phyloP scores from a whole-genome alignment of 2,797 vertebrate species.

The Sorex maritimensis region DNA sequence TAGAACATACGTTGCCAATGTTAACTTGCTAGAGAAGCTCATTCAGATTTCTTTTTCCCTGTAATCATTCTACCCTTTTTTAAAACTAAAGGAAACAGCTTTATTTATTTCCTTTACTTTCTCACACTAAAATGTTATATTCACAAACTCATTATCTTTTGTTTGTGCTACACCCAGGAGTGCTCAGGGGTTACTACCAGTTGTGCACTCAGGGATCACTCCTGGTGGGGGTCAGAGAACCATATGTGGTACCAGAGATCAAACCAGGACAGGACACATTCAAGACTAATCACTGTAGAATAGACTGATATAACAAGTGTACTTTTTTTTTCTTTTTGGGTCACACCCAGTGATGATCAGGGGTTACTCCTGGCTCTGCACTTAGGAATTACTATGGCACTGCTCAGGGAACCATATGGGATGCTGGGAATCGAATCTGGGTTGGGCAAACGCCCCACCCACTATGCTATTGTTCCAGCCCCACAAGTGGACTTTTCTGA shows the following conservation, averaged over 20 bases:
- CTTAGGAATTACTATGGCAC: too few species aligned
- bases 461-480: too few species aligned
- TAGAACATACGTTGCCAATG: not conserved
- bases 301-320: not conserved
- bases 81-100: not conserved
- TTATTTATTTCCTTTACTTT: not conserved
- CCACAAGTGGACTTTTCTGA: not conserved
- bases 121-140: not conserved
- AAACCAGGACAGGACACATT: too few species aligned
- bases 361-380: too few species aligned
- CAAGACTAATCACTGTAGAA: not conserved
- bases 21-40: conserved; percentile 36
- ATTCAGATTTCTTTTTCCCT: not conserved
- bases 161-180: not conserved
- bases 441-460: too few species aligned
- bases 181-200: too few species aligned
- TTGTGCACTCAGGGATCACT: too few species aligned
- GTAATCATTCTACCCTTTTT: not conserved
- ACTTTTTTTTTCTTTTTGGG: not conserved
- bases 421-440: too few species aligned
- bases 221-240: too few species aligned
- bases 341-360: too few species aligned
- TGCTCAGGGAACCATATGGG: too few species aligned
- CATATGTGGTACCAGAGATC: too few species aligned
- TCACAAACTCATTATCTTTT: not conserved